A percentile compares a stretch with the other conserved stretches of the same genome.
Conservation (phyloP, 2,888 invertebrate genomes). For the Drosophila nr. fundita region DNA sequence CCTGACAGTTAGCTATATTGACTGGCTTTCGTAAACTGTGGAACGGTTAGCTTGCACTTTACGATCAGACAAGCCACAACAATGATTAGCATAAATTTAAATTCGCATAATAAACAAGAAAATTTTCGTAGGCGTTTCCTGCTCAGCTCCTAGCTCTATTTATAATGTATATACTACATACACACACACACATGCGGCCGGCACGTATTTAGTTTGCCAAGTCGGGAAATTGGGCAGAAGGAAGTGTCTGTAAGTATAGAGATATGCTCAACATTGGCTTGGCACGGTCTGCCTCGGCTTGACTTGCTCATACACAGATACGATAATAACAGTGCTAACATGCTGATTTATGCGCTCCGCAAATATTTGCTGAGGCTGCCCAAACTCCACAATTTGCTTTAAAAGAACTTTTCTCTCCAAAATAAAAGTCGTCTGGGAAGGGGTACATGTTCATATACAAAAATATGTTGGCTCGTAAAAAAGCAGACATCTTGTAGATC, state of each 20-base stretch:
- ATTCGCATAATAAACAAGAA: slow-evolving; percentile 69
- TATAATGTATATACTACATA: slow-evolving; percentile 33
- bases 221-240: slow-evolving; percentile 54
- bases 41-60: slow-evolving; percentile 27
- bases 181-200: slow-evolving; percentile 3
- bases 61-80: slow-evolving; percentile 43
- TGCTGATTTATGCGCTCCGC: slow-evolving; percentile 69
- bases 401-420: slow-evolving; percentile 38
- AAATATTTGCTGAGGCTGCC: slow-evolving; percentile 62
- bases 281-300: slow-evolving; percentile 2
- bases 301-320: slow-evolving; percentile 41
- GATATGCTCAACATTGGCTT: slow-evolving; percentile 16
- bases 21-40: slow-evolving; percentile 19
- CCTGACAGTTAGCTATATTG: slow-evolving; percentile 28
- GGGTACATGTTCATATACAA: not conserved
- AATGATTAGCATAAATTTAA: slow-evolving; percentile 77
- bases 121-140: slow-evolving; percentile 52
- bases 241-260: slow-evolving; percentile 41
- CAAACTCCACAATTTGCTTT: slow-evolving; percentile 23
- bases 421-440: slow-evolving; percentile 34
- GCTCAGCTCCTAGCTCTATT: slow-evolving; percentile 39
- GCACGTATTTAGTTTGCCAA: slow-evolving; percentile 42
- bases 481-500: not conserved
- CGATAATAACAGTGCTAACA: slow-evolving; percentile 71
- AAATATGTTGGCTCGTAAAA: not conserved